A percentile compares a stretch with the other conserved stretches of the same genome.
These are phyloP conservation scores for Cataglyphis rosenhaueri DNA, from an alignment of 2,888 invertebrate genomes.

Conservation along the genomic window DNA sequence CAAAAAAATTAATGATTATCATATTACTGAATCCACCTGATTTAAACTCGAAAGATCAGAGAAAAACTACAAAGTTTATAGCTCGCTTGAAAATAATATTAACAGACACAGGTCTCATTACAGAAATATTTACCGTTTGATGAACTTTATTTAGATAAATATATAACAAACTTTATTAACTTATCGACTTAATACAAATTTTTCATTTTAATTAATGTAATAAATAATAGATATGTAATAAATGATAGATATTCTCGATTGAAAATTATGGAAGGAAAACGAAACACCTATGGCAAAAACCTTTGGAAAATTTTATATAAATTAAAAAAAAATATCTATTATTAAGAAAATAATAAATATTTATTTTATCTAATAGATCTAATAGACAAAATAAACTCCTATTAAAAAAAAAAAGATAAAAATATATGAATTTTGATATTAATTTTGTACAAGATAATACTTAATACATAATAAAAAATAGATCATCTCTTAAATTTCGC, in stretches of 20 bases:
- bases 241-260: background rate
- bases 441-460: slow-evolving; percentile 4
- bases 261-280: background rate
- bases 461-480: background rate
- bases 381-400: background rate
- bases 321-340: background rate
- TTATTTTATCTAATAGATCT: background rate
- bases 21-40: background rate
- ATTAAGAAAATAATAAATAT: background rate
- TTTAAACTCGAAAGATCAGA: background rate
- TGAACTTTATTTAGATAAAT: background rate
- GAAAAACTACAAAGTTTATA: background rate
- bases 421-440: background rate
- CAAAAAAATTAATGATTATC: slow-evolving; percentile 22
- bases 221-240: background rate
- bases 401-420: background rate
- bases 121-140: background rate
- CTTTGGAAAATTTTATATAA: background rate
- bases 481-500: background rate
- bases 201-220: background rate
- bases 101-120: background rate
- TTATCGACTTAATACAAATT: background rate
- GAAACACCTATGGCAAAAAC: background rate
- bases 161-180: background rate
- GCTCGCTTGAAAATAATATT: background rate